Evolutionary conservation across 1,140 invertebrate genomes (phyloP), one percentile per base, ranked within the genome.

Genomic region (Pachypsylla venusta): DNA sequence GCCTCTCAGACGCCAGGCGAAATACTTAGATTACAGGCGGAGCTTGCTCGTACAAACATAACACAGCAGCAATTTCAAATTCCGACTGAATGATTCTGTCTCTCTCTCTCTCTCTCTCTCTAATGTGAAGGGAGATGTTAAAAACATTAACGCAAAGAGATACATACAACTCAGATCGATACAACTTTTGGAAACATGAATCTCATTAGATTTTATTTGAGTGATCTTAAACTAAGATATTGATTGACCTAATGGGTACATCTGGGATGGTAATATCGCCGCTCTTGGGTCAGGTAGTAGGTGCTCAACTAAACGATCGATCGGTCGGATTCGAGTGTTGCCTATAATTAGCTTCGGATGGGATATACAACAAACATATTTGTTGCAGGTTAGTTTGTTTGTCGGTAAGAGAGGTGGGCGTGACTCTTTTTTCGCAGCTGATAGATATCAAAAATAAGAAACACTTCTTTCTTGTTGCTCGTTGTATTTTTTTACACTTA

Each of bases 401-500:
- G 42, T 48, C 42, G 42, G 42, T 48, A 22, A 4, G 42, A 48
- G 42, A 48, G 42, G 16, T n/a, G 42, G 42, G 4, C 4, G 4
- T 4, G 42, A 3, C n/a, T n/a, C n/a, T 48, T 48, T 35, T 48
- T 48, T 48, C 42, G 42, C 42, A 48, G 42, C 30, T 48, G 42
- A 48, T 48, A 48, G 42, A 48, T 48, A 48, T 48, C 42, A 48
- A 48, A 48, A 48, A 48, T 48, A 48, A 48, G 42, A 48, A 48
- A 48, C 42, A 48, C 42, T 48, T 48, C 42, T 48, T 48, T 48
- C 42, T 48, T 48, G 42, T 48, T 48, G n/a, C 22, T 48, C 42
- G 16, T n/a, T n/a, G 30, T 35, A 12, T n/a, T 48, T 48, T 48
- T 48, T 48, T 48, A 48, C 42, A 48, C 42, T 48, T 48, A 48